Base-by-base conservation (phyloP, 2,888 invertebrate species). In the Xylocampa areola region DNA sequence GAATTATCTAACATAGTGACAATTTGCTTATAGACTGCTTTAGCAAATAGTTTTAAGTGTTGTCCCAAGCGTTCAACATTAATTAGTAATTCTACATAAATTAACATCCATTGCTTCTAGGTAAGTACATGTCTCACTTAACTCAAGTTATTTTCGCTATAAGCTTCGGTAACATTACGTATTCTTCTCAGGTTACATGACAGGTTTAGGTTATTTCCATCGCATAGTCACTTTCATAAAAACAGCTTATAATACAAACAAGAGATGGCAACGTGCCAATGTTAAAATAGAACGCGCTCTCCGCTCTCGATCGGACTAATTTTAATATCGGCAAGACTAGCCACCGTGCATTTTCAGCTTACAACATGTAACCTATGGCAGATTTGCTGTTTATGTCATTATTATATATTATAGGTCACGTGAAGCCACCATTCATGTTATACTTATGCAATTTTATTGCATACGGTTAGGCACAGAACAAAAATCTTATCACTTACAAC, bases 181-280 rank as follows among this genome's bases (percentile, higher is more conserved):
- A 72, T 76, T 86, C 80, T 80, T 92, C 92, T 94, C 94, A 86
- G 85, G 88, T 94, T 94, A 91, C 93, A 91, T 82, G 88, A 90
- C 87, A 91, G 90, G 90, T 91, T 90, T 87, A 84, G 91, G 92
- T 92, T 94, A 94, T 94, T 94, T 94, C 91, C 87, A 94, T 92
- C 93, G 84, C 86, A 88, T 90, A 90, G 90, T 90, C 90, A 89
- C 91, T 94, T 94, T 94, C 94, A 94, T 94, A 94, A 94, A 94
- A 94, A 94, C 93, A 89, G 91, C 91, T 93, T 94, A 94, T 93
- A 94, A 92, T 94, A 94, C 93, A 93, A 94, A 94, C 94, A 90
- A 91, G 88, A 87, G 88, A 88, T 94, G 94, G 94, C 94, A 90
- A 69, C 73, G 63, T 88, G 94, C 94, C 94, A 94, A 85, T 58